Base-by-base conservation (phyloP, 2,888 invertebrate genomes). In the Pedicia rivosa region DNA sequence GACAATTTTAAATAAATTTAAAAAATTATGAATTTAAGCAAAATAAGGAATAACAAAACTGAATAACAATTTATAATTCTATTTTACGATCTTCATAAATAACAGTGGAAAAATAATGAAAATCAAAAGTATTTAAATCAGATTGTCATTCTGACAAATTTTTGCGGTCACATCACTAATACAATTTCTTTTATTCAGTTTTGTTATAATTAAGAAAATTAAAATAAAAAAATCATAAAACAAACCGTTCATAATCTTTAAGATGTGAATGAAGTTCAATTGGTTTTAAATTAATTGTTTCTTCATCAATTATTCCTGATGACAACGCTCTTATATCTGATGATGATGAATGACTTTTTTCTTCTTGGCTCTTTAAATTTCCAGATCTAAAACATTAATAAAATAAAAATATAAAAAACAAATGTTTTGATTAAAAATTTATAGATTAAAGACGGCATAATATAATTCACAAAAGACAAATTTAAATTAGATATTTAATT, bases 211-310 rank as follows among this genome's bases (percentile, higher is more conserved):
- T 24, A 24, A 24, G n/a, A 10, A 24, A 24, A 24, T 10, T 24
- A 5, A 27, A 27, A 27, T 6, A 10, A 10, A 26, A 8, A 26
- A 19, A 38, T n/a, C n/a, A n/a, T n/a, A n/a, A n/a, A n/a, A 54
- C 62, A 54, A 48, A 66, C 66, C 33, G 33, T 24, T 33, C 33
- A 22, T 24, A 33, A 33, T 63, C 65, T 35, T 63, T 62, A 36
- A 63, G 53, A 44, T 66, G 64, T 14, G 63, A 62, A 53, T 65
- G 64, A 14, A 63, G 51, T 36, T 62, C 58, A 2, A 56, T 57
- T 44, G 63, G 62, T 47, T 51, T 62, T 34, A 57, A 19, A 29
- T 12, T 29, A 15, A n/a, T 15, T 31, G 22, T 13, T 15, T 20
- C 15, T 22, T 24, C 15, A 13, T 30, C 36, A 13, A n/a, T n/a